phyloP scores from a whole-genome alignment of 2,888 invertebrate species.

The Melinopterus prodromus region DNA sequence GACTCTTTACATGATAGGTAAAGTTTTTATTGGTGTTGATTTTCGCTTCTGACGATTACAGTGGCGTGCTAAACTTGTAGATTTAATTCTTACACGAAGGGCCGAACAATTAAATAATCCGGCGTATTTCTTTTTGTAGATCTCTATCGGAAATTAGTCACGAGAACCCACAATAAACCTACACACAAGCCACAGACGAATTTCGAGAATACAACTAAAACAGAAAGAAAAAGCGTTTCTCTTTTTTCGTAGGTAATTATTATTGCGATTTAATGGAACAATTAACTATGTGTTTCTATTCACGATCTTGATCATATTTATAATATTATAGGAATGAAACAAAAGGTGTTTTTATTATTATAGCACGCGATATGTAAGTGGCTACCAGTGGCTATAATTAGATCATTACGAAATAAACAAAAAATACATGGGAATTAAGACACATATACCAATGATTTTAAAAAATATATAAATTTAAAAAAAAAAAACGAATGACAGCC shows the following conservation, averaged over 20 bases:
- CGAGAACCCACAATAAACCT: neutral
- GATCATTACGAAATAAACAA: too few relatives aligned
- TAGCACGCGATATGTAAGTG: neutral
- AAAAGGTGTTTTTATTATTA: neutral
- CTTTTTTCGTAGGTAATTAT: neutral
- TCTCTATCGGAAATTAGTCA: constrained; percentile 4
- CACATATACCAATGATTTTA: too few relatives aligned
- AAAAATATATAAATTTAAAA: too few relatives aligned
- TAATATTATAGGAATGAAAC: neutral
- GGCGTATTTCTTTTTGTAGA: neutral
- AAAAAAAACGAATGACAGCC: too few relatives aligned
- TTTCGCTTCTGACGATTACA: neutral
- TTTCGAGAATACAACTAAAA: neutral
- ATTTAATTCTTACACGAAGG: neutral
- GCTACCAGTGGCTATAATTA: too few relatives aligned
- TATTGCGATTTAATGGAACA: neutral
- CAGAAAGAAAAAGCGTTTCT: neutral
- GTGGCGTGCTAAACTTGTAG: constrained; percentile 4
- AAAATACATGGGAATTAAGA: too few relatives aligned
- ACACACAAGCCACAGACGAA: neutral
- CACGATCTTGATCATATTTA: neutral
- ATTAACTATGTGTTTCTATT: neutral
- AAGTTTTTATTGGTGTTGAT: constrained; percentile 4
- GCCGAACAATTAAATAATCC: neutral
- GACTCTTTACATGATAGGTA: neutral